Base-by-base conservation (phyloP, 2,888 invertebrate species). In the Thera obeliscata region DNA sequence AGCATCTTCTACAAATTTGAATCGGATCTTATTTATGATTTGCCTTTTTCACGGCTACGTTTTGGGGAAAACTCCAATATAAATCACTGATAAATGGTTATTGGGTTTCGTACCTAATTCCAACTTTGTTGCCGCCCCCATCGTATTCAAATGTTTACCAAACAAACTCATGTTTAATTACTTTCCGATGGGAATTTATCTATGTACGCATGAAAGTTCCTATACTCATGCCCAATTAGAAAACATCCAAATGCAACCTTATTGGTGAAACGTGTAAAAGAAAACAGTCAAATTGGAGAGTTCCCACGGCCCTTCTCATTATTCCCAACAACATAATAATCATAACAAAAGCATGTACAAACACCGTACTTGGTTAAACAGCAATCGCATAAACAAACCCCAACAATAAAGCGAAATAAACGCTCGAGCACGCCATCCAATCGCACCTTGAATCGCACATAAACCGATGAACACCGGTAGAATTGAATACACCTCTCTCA, bases 1-100 rank as follows among this genome's bases (percentile, higher is more conserved):
- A 94, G 84, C 90, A 94, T 94, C 94, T 93, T 93, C 91, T 91
- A 94, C 93, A 94, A 94, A 94, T 94, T 94, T 94, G 94, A 94
- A 93, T 93, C 94, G 93, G 93, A 93, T 92, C 92, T 93, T 93
- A 93, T 94, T 94, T 94, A 94, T 91, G 93, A 93, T 93, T 93
- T 90, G 93, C 91, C 92, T 92, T 92, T 94, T 94, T 93, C 91
- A 93, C 93, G 88, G 93, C 87, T 90, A 89, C 88, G 88, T 90
- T 91, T 92, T 91, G 82, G 91, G 91, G 91, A 90, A 92, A 91
- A 92, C 82, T 91, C 85, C 82, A 86, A 87, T 86, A 91, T 91
- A 91, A 92, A 91, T 93, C 90, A 90, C 81, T 89, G 88, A 90
- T 90, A 90, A 90, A 90, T 88, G 85, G 84, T 85, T 88, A 88